Evolutionary conservation across 1,140 invertebrate species (phyloP).

Genomic region (Antheraea mylitta): DNA sequence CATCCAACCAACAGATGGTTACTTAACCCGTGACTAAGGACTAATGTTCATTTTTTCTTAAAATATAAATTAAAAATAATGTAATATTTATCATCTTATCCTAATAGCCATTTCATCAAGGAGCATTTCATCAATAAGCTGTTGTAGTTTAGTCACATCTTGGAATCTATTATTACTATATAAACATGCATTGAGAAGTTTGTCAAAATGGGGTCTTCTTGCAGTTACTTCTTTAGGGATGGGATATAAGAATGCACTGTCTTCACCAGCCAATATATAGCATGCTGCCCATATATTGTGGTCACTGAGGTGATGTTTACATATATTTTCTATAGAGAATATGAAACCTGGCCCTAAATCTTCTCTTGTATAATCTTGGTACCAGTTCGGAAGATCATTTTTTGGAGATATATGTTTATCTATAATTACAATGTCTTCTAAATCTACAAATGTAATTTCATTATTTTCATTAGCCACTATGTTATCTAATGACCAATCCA

Average conservation of each 20-base stretch:
- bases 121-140: constrained; percentile 60
- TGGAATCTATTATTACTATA: constrained; percentile 57
- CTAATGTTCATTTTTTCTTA: too few relatives aligned
- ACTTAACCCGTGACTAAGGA: too few relatives aligned
- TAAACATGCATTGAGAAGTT: constrained; percentile 50
- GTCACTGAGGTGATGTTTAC: constrained; percentile 67
- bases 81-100: constrained; percentile 38
- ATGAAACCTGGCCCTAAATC: constrained; percentile 49
- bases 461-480: constrained; percentile 68
- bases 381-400: constrained; percentile 59
- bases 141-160: constrained; percentile 55
- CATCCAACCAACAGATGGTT: too few relatives aligned
- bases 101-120: constrained; percentile 50
- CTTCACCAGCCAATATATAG: constrained; percentile 59
- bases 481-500: constrained; percentile 73
- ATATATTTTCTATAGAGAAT: constrained; percentile 67
- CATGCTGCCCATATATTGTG: constrained; percentile 71
- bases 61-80: too few relatives aligned
- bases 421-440: constrained; percentile 63
- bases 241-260: constrained; percentile 56
- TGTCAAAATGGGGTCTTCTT: constrained; percentile 51
- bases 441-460: constrained; percentile 62
- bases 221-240: constrained; percentile 55
- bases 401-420: constrained; percentile 66
- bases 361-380: constrained; percentile 54